Evolutionary conservation across 2,113 vertebrate genomes (phyloP), one percentile per base, ranked within the genome.

Genomic region (Toxotes jaculatrix): DNA sequence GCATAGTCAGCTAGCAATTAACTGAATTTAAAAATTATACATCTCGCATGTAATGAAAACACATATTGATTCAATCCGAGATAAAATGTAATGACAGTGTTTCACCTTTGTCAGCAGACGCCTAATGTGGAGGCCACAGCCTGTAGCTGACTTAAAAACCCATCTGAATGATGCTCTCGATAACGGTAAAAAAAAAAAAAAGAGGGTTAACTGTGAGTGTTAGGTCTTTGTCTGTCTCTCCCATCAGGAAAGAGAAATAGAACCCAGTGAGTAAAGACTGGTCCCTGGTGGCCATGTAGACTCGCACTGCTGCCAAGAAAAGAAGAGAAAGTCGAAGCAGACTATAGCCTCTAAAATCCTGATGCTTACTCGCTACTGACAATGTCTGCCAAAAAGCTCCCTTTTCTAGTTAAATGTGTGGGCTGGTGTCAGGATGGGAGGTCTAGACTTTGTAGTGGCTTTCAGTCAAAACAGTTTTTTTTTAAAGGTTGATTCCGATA

Each of bases 231-330:
- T 69, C 69, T 14, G 51, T 42, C 75, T 76, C 72, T 31, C 38
- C 74, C 70, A 79, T 87, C 77, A 80, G 65, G 47, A 73, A 55
- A 47, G 61, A 80, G 31, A 80, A 77, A 74, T 2, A 80, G 38
- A 87, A 67, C 27, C 85, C 65, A 45, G 74, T 12, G 75, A 74
- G 77, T 65, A 40, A 59, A 89, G 72, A 84, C 62, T 1, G 61
- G 59, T 89, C 91, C 84, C 87, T 17, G 80, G 77, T 82, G 87
- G 72, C 67, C 45, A 13, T 8, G 53, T 2, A 74, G 51, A 66
- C 81, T 82, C 60, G 3, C 32, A 40, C 77, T 3, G 77, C 77
- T 89, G 87, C 87, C 81, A 88, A 81, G 78, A 80, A 63, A 62
- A 32, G 63, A 73, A 38, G 27, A 79, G 61, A 68, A 86, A 86